Conservation (phyloP, 2,797 vertebrate genomes). For the Danio albolineatus region DNA sequence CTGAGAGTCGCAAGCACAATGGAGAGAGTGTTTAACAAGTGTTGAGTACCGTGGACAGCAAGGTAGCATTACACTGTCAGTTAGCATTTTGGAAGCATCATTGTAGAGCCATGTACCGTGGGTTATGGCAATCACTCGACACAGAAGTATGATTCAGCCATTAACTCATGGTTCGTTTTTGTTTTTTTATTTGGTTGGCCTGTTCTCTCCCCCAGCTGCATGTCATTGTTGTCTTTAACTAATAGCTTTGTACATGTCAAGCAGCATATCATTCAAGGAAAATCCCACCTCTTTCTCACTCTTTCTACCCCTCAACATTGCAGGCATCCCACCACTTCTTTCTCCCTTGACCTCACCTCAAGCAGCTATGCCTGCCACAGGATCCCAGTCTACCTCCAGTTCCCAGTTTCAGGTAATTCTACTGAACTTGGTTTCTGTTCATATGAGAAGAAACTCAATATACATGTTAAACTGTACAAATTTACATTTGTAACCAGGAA, state of each 20-base stretch:
- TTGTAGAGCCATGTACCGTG: no score
- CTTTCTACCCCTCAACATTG: neutral
- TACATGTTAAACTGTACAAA: no score
- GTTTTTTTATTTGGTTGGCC: neutral
- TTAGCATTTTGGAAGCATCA: no score
- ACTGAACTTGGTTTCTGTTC: neutral
- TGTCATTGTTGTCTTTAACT: neutral
- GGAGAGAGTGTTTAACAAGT: no score
- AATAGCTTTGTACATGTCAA: neutral
- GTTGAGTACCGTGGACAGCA: no score
- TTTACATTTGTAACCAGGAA: no score
- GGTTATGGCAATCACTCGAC: no score
- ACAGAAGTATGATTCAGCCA: no score
- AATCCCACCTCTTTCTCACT: neutral
- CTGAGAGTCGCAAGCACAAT: no score
- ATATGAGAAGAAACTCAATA: neutral
- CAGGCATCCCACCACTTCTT: conserved; percentile 74
- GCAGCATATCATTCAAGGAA: neutral
- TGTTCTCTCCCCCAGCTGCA: conserved; percentile 8
- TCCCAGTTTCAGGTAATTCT: conserved; percentile 55
- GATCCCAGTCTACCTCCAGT: conserved; percentile 43
- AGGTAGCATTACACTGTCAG: no score
- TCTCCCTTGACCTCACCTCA: conserved; percentile 74
- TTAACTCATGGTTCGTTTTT: neutral
- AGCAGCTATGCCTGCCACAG: conserved; percentile 27